These are phyloP conservation scores for Meda fulgida DNA, from an alignment of 2,797 vertebrate genomes.

Conservation along the genomic window DNA sequence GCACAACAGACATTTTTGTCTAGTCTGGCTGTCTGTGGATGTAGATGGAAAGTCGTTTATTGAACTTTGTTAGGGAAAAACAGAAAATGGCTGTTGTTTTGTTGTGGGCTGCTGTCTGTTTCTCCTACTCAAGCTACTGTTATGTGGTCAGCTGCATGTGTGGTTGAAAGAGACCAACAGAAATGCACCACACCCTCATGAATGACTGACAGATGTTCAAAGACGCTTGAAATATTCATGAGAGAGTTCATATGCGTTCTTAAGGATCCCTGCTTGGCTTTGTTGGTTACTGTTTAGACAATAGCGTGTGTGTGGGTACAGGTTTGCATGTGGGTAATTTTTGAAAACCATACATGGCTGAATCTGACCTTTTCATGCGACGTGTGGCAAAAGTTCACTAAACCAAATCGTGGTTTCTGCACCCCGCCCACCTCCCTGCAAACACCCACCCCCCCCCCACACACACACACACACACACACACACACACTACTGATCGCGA, in stretches of 20 bases:
- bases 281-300: slow-evolving; percentile 69
- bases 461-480: too few relatives aligned
- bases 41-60: slow-evolving; percentile 29
- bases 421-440: slow-evolving; percentile 54
- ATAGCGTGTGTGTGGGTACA: slow-evolving; percentile 63
- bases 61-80: slow-evolving; percentile 1
- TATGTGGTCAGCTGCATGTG: slow-evolving; percentile 54
- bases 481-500: slow-evolving; percentile 57
- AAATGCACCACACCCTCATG: slow-evolving; percentile 39
- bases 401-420: slow-evolving; percentile 65
- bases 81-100: slow-evolving; percentile 43
- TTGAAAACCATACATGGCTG: slow-evolving; percentile 64
- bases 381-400: slow-evolving; percentile 69
- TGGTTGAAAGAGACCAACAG: slow-evolving; percentile 35
- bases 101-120: slow-evolving; percentile 55
- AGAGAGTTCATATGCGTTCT: slow-evolving; percentile 53
- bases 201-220: slow-evolving; percentile 67
- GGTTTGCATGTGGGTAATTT: slow-evolving; percentile 58
- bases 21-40: slow-evolving; percentile 40
- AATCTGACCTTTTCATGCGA: slow-evolving; percentile 75
- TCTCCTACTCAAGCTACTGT: slow-evolving; percentile 42
- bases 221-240: slow-evolving; percentile 66
- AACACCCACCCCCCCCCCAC: too few relatives aligned
- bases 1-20: not conserved
- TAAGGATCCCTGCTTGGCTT: slow-evolving; percentile 56